Percentiles rank a stretch among this genome's conserved stretches.
Conservation (phyloP, 1,140 invertebrate genomes). For the Charaxes varanes region DNA sequence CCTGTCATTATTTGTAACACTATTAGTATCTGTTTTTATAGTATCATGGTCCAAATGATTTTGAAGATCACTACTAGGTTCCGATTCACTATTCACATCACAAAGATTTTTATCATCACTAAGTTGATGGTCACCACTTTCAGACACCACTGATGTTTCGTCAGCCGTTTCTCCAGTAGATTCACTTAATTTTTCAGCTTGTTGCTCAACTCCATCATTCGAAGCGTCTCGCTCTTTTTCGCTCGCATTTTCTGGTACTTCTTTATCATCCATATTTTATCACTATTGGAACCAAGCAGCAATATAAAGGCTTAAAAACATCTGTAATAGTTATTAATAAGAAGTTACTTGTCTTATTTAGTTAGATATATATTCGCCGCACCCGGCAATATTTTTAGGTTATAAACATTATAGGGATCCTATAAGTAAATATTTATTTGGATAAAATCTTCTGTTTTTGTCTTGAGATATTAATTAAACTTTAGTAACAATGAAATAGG, state of each 20-base stretch:
- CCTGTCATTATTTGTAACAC: conserved; percentile 25
- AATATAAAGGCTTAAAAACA: conserved; percentile 27
- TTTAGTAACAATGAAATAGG: not conserved
- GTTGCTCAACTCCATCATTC: conserved; percentile 18
- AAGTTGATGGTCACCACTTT: conserved; percentile 12
- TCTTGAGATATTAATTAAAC: too few relatives aligned
- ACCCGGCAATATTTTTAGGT: conserved; percentile 58
- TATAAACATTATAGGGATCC: conserved; percentile 24
- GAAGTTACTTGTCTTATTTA: conserved; percentile 1
- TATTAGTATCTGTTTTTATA: conserved; percentile 42
- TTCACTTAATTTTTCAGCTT: conserved; percentile 2
- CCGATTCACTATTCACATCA: conserved; percentile 17
- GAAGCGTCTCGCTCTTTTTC: conserved; percentile 22
- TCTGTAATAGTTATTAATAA: conserved; percentile 35
- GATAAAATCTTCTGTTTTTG: too few relatives aligned
- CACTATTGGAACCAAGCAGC: conserved; percentile 26
- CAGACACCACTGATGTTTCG: conserved; percentile 11
- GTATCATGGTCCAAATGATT: conserved; percentile 50
- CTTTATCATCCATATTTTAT: conserved; percentile 59
- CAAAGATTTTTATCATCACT: conserved; percentile 12
- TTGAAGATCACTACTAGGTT: conserved; percentile 25
- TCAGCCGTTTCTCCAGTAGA: not conserved
- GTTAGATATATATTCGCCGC: conserved; percentile 11
- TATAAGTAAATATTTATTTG: not conserved
- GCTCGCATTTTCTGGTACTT: conserved; percentile 33